Percentiles rank a stretch among this genome's conserved stretches.
phyloP scores from a whole-genome alignment of 2,888 invertebrate genomes.

The Leptinotarsa juncta region DNA sequence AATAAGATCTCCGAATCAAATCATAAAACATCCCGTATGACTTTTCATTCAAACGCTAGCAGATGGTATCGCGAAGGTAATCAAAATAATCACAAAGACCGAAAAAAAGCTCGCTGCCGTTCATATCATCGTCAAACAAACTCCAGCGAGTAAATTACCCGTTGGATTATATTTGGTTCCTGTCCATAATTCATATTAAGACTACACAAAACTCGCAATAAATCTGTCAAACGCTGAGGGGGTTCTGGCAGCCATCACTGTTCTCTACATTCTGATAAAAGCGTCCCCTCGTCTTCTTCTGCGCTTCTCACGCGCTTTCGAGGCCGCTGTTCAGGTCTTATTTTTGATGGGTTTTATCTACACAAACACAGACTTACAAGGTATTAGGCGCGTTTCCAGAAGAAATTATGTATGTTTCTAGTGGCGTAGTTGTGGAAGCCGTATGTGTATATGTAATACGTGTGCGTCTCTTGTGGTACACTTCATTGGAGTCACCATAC shows the following conservation, averaged over 20 bases:
- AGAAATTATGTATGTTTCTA: conserved; percentile 16
- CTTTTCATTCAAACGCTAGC: neutral
- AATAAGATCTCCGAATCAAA: no score
- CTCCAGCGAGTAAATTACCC: conserved; percentile 55
- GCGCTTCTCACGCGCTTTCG: conserved; percentile 23
- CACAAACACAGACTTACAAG: conserved; percentile 29
- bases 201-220: conserved; percentile 65
- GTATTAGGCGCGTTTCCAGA: conserved; percentile 21
- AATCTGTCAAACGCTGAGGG: conserved; percentile 66
- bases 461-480: neutral
- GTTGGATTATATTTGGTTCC: conserved; percentile 61
- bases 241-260: conserved; percentile 57
- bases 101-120: conserved; percentile 24
- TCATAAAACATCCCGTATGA: neutral
- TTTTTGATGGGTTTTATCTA: conserved; percentile 26
- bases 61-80: conserved; percentile 14
- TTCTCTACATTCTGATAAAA: conserved; percentile 31
- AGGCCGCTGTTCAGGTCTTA: conserved; percentile 21
- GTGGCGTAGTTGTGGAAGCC: conserved; percentile 1
- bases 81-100: conserved; percentile 7
- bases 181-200: conserved; percentile 69
- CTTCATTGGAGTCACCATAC: neutral
- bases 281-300: conserved; percentile 18
- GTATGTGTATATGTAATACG: conserved; percentile 2
- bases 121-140: conserved; percentile 21